Evolutionary conservation across 2,888 invertebrate genomes (phyloP).

Genomic region (Tyria jacobaeae): DNA sequence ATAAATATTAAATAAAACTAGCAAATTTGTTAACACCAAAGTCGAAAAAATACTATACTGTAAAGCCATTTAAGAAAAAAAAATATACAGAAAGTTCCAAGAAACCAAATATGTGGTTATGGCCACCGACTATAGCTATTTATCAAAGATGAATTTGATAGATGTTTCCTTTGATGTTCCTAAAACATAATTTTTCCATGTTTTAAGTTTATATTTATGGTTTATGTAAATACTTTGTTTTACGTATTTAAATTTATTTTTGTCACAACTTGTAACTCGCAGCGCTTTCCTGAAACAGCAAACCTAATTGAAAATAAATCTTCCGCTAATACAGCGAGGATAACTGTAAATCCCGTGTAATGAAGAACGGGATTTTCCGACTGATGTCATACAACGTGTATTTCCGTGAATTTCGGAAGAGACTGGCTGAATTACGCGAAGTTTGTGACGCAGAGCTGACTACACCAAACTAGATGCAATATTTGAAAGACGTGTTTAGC

Average conservation of each 20-base stretch:
- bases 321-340: neutral
- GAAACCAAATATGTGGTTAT: neutral
- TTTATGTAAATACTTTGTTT: neutral
- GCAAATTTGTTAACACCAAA: neutral
- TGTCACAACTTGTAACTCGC: neutral
- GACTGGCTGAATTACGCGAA: neutral
- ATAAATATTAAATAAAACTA: neutral
- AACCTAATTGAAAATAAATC: neutral
- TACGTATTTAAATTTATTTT: neutral
- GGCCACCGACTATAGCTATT: neutral
- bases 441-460: neutral
- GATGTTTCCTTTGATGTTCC: neutral
- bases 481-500: neutral
- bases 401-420: neutral
- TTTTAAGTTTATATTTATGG: too few relatives aligned
- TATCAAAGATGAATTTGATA: neutral
- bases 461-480: neutral
- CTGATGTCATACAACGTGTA: neutral
- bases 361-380: conserved; percentile 1
- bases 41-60: neutral
- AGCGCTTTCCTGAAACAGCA: neutral
- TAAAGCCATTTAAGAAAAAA: neutral
- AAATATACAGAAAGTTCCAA: neutral
- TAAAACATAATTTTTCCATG: neutral
- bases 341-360: neutral